These are phyloP conservation scores for Erinaceus europaeus DNA, from an alignment of 2,113 vertebrate genomes.

Conservation along the genomic window DNA sequence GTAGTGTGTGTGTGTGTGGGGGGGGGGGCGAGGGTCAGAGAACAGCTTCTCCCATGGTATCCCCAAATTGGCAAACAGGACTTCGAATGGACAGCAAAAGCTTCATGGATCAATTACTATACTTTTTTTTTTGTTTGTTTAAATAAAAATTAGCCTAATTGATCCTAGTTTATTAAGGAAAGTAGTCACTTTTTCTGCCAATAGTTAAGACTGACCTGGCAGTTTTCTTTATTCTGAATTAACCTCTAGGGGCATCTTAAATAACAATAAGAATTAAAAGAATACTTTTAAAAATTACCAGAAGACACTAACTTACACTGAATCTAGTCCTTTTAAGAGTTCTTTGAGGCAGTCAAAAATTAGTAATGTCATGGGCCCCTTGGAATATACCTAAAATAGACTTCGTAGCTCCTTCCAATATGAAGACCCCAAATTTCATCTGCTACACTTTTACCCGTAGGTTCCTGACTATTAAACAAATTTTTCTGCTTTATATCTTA, in stretches of 20 bases:
- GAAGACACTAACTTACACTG: neutral
- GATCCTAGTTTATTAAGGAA: neutral
- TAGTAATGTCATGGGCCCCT: no score
- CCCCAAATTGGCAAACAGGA: neutral
- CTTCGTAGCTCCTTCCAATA: no score
- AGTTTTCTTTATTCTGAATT: neutral
- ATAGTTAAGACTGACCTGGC: neutral
- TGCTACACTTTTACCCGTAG: no score
- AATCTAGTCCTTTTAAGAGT: neutral
- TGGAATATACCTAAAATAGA: no score
- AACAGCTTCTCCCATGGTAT: neutral
- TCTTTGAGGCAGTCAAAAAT: no score
- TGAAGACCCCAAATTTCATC: no score
- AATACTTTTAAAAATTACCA: neutral
- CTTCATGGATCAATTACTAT: neutral
- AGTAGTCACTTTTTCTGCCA: neutral
- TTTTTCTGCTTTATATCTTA: no score
- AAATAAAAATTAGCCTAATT: neutral
- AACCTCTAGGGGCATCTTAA: neutral
- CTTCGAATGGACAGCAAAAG: neutral
- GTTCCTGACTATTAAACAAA: no score
- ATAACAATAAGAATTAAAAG: neutral
- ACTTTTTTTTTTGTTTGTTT: no score
- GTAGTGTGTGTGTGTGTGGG: no score
- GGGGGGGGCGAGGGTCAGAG: no score